Evolutionary conservation across 2,113 vertebrate species (phyloP), one percentile per base, ranked within the genome.

Genomic region (Corynorhinus townsendii): DNA sequence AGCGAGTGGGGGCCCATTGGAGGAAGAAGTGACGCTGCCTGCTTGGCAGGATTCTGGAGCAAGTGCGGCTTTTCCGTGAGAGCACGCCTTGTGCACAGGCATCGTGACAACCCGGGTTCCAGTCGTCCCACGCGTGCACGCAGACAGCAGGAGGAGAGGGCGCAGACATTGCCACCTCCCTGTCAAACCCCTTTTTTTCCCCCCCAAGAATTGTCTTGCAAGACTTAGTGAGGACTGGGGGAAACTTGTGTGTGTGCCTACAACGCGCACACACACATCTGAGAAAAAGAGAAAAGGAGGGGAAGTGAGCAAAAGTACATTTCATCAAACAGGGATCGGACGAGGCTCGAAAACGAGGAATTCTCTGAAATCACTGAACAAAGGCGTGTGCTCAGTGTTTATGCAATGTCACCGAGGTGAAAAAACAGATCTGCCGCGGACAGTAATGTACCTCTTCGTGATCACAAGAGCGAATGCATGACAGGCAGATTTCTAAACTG

Each of bases 401-500:
- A 73, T 54, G 81, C 62, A 22, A 12, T 35, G 40, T 75, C 14
- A n/a, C 47, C 35, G 40, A 71, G 28, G 52, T 68, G 82, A 82
- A 94, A 96, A 96, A 96, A 96, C n/a, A 77, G 64, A 40, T 79
- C 47, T 92, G 12, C 15, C 68, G 69, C 54, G 81, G 38, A 93
- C 66, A 38, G 64, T 3, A 40, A 84, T 54, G 77, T 59, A 45
- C 52, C 35, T 76, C 88, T 49, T 40, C 22, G 11, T 72, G 47
- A 59, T 90, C 49, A 47, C 30, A 73, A 40, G 4, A 24, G 86
- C 35, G 68, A 82, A 52, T 56, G 38, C 54, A 79, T 43, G 43
- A 14, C 28, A 26, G 72, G 24, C 19, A 73, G 33, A 43, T 76
- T 49, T 49, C 43, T 24, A 20, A 54, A 38, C 9, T 43, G 52